These are phyloP conservation scores for Ursus arctos DNA, from an alignment of 2,113 vertebrate species.

Conservation along the genomic window DNA sequence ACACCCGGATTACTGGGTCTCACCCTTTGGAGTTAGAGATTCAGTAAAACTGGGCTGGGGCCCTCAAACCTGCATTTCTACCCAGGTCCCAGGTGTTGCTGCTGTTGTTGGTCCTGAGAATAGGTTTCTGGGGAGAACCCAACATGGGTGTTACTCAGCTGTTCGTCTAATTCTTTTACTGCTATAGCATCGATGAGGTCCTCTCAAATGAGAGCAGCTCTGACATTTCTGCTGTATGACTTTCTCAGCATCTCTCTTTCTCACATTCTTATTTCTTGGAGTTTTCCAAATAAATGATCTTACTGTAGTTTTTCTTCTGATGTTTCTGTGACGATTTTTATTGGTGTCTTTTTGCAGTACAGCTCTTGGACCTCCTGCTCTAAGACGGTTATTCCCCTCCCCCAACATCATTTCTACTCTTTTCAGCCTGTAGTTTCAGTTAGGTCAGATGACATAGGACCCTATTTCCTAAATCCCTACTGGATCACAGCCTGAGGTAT, in stretches of 20 bases:
- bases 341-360: neutral
- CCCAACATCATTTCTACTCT: neutral
- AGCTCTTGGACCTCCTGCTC: neutral
- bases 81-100: neutral
- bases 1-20: neutral
- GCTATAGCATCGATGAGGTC: neutral
- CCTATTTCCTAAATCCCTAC: neutral
- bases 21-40: neutral
- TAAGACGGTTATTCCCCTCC: neutral
- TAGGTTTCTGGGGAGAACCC: neutral
- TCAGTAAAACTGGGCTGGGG: neutral
- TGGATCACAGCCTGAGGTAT: neutral
- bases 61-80: neutral
- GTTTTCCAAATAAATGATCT: conserved; percentile 14
- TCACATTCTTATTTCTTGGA: neutral
- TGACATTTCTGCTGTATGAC: neutral
- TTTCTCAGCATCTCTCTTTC: neutral
- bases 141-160: neutral
- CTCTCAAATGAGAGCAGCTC: neutral
- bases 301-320: neutral
- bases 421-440: neutral
- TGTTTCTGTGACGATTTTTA: neutral
- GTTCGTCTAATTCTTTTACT: neutral
- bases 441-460: neutral
- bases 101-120: neutral